These are phyloP conservation scores for Ramazzottius varieornatus DNA, from an alignment of 2,888 invertebrate species.

Conservation along the genomic window DNA sequence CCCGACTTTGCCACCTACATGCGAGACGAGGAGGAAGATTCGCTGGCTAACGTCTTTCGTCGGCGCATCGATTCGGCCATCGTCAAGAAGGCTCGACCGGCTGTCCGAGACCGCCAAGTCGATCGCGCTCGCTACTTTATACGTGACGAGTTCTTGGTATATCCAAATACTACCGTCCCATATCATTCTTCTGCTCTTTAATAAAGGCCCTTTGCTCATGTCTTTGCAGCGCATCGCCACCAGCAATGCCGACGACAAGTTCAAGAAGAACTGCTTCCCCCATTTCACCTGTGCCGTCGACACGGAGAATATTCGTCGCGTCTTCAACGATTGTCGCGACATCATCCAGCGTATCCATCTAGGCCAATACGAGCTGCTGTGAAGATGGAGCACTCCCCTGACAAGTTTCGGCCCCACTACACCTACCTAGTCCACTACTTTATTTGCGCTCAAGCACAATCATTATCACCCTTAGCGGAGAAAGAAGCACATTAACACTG, in stretches of 20 bases:
- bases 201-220: not conserved
- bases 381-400: too few relatives aligned
- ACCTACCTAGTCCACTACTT: too few relatives aligned
- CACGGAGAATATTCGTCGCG: slow-evolving; percentile 99
- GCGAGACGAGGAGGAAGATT: slow-evolving; percentile 42
- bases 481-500: not conserved
- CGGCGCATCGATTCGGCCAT: slow-evolving; percentile 3
- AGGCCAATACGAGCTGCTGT: slow-evolving; percentile 99
- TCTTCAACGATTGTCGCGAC: slow-evolving; percentile 99
- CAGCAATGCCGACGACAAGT: slow-evolving; percentile 92
- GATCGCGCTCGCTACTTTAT: slow-evolving; percentile 99
- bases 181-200: not conserved
- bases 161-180: slow-evolving; percentile 16
- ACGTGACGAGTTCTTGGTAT: slow-evolving; percentile 94
- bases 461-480: not conserved
- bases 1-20: slow-evolving; percentile 77
- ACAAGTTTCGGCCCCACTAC: too few relatives aligned
- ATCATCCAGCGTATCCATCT: slow-evolving; percentile 99
- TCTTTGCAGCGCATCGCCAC: slow-evolving; percentile 81
- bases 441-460: too few relatives aligned
- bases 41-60: slow-evolving; percentile 10
- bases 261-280: slow-evolving; percentile 98
- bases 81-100: slow-evolving; percentile 23
- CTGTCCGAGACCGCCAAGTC: slow-evolving; percentile 49
- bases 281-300: slow-evolving; percentile 99